phyloP scores from a whole-genome alignment of 2,113 vertebrate species.

The Macrotus californicus region DNA sequence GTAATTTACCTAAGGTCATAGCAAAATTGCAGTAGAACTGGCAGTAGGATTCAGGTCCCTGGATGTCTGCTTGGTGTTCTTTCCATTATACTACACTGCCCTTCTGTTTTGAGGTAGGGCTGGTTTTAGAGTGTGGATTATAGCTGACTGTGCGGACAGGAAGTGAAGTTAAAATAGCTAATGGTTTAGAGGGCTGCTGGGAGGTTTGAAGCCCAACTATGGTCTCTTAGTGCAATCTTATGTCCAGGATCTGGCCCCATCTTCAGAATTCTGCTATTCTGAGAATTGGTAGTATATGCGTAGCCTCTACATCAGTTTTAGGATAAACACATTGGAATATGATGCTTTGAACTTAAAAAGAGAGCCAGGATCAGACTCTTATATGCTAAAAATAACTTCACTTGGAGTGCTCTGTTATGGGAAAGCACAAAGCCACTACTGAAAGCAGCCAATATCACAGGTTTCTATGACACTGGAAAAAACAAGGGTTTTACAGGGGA shows the following conservation, averaged over 20 bases:
- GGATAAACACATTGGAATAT: not conserved
- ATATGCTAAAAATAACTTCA: not conserved
- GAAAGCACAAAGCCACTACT: not conserved
- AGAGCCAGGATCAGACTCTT: not conserved
- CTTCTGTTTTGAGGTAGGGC: not conserved
- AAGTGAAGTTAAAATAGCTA: not conserved
- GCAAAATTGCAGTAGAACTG: not conserved
- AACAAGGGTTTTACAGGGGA: not conserved
- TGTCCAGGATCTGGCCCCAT: not conserved
- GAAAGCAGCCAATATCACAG: not conserved
- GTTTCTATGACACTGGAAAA: not conserved
- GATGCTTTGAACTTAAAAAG: not conserved
- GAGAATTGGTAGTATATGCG: not conserved
- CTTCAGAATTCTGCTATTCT: not conserved
- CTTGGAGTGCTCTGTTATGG: not conserved
- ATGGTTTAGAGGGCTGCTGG: not conserved
- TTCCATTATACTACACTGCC: not conserved
- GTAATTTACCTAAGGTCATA: not conserved
- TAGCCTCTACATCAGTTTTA: not conserved
- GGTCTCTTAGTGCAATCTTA: not conserved
- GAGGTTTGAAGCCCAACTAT: not conserved
- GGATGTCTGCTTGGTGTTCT: not conserved
- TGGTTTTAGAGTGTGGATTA: not conserved
- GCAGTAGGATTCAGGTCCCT: not conserved
- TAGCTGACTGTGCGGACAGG: not conserved